These are phyloP conservation scores for Pseudonaja textilis DNA, from an alignment of 2,113 vertebrate species.

Conservation along the genomic window DNA sequence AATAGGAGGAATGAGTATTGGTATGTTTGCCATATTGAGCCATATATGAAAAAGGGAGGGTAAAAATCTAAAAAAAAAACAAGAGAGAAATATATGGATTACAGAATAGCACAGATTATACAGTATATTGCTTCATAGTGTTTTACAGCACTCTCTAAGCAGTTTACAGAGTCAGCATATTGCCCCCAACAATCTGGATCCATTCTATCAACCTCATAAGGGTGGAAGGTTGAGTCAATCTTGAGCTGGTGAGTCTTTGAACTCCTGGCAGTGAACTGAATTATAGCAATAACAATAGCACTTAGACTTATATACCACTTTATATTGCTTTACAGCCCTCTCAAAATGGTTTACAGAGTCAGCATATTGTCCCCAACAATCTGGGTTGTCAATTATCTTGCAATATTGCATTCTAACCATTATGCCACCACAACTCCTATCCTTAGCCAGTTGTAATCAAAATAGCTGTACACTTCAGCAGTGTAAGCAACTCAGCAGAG, in stretches of 20 bases:
- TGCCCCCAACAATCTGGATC: no score
- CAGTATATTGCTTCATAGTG: no score
- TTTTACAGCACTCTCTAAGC: no score
- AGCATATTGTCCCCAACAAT: no score
- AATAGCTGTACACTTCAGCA: neutral
- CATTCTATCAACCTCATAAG: neutral
- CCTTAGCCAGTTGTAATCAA: neutral
- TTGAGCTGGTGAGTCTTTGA: neutral
- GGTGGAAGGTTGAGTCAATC: neutral
- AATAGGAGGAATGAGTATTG: neutral
- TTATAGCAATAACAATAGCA: no score
- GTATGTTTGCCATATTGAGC: neutral
- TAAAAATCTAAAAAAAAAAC: neutral
- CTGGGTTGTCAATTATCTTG: neutral
- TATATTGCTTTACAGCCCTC: no score
- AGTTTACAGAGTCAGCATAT: no score
- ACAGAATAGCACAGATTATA: neutral
- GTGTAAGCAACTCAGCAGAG: neutral
- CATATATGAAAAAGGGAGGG: neutral
- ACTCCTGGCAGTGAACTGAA: neutral
- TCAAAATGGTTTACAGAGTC: no score
- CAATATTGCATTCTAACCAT: neutral
- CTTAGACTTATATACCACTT: no score
- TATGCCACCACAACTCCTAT: neutral
- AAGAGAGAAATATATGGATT: neutral